Conservation (phyloP, 2,888 invertebrate species). For the Microchrysa polita region DNA sequence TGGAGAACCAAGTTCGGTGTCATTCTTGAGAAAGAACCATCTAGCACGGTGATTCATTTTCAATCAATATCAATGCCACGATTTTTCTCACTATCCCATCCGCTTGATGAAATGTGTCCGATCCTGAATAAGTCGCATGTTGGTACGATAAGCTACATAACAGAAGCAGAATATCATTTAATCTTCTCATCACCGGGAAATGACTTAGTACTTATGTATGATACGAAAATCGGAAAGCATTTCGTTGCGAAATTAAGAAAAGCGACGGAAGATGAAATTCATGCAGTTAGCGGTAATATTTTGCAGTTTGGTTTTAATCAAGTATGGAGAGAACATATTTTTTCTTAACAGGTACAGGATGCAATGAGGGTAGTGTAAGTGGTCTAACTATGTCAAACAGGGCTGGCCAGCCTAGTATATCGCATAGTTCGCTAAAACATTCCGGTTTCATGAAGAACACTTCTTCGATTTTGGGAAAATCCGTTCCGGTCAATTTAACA, state of each 20-base stretch:
- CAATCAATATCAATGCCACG: conserved; percentile 72
- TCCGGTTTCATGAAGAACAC: conserved; percentile 39
- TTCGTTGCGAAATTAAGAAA: conserved; percentile 84
- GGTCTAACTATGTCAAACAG: conserved; percentile 46
- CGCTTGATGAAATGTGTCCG: conserved; percentile 90
- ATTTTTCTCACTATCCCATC: conserved; percentile 87
- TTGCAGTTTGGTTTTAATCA: not conserved
- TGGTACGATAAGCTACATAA: conserved; percentile 69
- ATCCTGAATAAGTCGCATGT: conserved; percentile 76
- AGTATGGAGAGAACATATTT: not conserved
- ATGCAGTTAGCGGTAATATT: conserved; percentile 67
- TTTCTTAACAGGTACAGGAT: conserved; percentile 25
- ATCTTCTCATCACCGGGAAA: conserved; percentile 81
- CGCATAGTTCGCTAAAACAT: conserved; percentile 56
- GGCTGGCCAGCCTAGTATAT: conserved; percentile 54
- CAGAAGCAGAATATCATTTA: conserved; percentile 71
- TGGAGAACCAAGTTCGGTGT: conserved; percentile 90
- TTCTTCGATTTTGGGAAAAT: conserved; percentile 28
- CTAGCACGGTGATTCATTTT: conserved; percentile 58
- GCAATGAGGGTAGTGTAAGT: conserved; percentile 40
- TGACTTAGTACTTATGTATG: conserved; percentile 84
- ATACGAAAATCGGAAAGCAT: conserved; percentile 79
- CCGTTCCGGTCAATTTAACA: conserved; percentile 53
- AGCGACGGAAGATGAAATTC: conserved; percentile 77
- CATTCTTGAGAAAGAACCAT: conserved; percentile 78